Conservation (phyloP, 1,140 invertebrate genomes). For the Ostrea edulis region DNA sequence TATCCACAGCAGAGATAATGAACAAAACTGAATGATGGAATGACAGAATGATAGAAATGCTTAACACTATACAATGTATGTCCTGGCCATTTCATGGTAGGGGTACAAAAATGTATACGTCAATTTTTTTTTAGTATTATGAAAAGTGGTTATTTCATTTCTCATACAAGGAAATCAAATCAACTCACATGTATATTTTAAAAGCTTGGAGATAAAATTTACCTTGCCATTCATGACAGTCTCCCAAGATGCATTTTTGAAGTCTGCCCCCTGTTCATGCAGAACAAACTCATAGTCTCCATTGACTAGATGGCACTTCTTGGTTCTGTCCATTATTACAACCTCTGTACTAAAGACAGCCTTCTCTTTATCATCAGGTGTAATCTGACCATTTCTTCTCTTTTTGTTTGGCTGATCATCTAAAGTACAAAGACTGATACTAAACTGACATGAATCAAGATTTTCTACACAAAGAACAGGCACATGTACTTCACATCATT, state of each 20-base stretch:
- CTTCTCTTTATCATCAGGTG: conserved; percentile 80
- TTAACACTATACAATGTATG: too few species aligned
- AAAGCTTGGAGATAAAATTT: not conserved
- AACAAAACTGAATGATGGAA: too few species aligned
- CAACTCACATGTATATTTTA: not conserved
- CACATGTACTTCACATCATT: too few species aligned
- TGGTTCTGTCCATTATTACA: conserved; percentile 94
- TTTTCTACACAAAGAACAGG: too few species aligned
- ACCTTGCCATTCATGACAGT: conserved; percentile 84
- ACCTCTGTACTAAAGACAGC: conserved; percentile 90
- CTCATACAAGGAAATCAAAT: too few species aligned
- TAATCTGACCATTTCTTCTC: conserved; percentile 81
- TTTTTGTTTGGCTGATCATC: conserved; percentile 84
- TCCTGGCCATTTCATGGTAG: too few species aligned
- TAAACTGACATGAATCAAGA: too few species aligned
- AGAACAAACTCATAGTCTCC: conserved; percentile 94
- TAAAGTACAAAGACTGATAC: conserved; percentile 52
- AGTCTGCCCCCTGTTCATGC: conserved; percentile 82
- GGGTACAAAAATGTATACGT: too few species aligned
- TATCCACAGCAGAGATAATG: too few species aligned
- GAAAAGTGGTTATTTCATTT: too few species aligned
- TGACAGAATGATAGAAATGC: too few species aligned
- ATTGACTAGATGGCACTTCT: conserved; percentile 90
- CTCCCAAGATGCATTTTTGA: conserved; percentile 86
- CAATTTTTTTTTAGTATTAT: too few species aligned